Conservation (phyloP, 1,140 invertebrate species). For the Pachypeltis micranthus region DNA sequence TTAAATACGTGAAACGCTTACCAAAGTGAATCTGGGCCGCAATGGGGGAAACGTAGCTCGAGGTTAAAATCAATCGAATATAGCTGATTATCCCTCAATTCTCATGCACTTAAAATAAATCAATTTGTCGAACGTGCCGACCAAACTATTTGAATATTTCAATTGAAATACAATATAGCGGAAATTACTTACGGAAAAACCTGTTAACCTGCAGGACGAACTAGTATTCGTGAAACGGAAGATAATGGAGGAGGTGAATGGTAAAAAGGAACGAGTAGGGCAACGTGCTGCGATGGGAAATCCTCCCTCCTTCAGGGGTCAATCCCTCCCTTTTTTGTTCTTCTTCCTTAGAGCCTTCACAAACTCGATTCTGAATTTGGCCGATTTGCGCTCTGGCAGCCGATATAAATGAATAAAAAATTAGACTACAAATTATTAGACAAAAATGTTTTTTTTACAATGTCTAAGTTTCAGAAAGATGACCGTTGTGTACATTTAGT, state of each 20-base stretch:
- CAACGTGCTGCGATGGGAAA: slow-evolving; percentile 28
- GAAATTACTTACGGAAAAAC: slow-evolving; percentile 25
- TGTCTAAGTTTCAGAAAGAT: no score
- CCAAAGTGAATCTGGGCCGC: neutral
- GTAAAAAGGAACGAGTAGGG: slow-evolving; percentile 21
- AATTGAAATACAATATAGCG: no score
- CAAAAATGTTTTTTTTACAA: no score
- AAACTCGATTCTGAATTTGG: no score
- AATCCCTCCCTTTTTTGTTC: no score
- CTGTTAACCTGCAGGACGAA: slow-evolving; percentile 27
- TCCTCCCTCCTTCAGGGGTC: no score
- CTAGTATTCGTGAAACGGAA: slow-evolving; percentile 17
- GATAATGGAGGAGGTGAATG: slow-evolving; percentile 24
- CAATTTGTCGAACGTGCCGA: neutral
- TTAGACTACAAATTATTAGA: no score
- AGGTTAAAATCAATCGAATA: neutral
- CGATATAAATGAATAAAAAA: no score
- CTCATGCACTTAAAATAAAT: slow-evolving; percentile 6
- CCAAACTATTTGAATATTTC: neutral
- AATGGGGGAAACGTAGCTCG: neutral
- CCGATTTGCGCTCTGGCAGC: no score
- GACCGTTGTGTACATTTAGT: no score
- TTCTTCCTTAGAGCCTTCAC: no score
- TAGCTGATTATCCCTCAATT: neutral
- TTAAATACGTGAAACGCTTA: slow-evolving; percentile 2